phyloP scores from a whole-genome alignment of 2,888 invertebrate genomes.

The Pammene fasciana region DNA sequence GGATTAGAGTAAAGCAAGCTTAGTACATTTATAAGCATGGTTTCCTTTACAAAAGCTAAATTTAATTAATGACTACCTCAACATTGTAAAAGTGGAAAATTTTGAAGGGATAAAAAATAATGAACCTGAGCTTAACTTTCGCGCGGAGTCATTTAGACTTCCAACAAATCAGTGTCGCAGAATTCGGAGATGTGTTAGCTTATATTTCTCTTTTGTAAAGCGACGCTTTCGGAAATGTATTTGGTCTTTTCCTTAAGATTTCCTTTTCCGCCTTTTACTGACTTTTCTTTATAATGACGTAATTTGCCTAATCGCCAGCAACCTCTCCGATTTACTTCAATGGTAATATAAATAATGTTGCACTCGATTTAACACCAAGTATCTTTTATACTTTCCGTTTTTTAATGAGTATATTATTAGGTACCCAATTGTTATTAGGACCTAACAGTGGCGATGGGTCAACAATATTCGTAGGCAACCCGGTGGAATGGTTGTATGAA shows the following conservation, averaged over 20 bases:
- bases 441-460: too few species aligned
- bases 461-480: too few species aligned
- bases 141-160: constrained; percentile 32
- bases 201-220: constrained; percentile 38
- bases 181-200: constrained; percentile 34
- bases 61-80: constrained; percentile 26
- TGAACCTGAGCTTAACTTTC: constrained; percentile 30
- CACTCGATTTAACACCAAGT: constrained; percentile 22
- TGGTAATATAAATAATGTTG: constrained; percentile 24
- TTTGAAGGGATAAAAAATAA: constrained; percentile 34
- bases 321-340: constrained; percentile 27
- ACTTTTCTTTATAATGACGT: constrained; percentile 36
- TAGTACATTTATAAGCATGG: constrained; percentile 28
- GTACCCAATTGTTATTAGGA: too few species aligned
- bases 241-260: constrained; percentile 39
- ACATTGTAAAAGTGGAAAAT: constrained; percentile 19
- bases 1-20: constrained; percentile 23
- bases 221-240: constrained; percentile 36
- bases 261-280: constrained; percentile 41
- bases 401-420: too few species aligned
- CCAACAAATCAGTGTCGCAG: constrained; percentile 19
- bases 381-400: background rate
- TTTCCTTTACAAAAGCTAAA: constrained; percentile 30
- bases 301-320: constrained; percentile 37
- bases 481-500: too few species aligned